phyloP scores from a whole-genome alignment of 2,888 invertebrate genomes.

The Spisula subtruncata region DNA sequence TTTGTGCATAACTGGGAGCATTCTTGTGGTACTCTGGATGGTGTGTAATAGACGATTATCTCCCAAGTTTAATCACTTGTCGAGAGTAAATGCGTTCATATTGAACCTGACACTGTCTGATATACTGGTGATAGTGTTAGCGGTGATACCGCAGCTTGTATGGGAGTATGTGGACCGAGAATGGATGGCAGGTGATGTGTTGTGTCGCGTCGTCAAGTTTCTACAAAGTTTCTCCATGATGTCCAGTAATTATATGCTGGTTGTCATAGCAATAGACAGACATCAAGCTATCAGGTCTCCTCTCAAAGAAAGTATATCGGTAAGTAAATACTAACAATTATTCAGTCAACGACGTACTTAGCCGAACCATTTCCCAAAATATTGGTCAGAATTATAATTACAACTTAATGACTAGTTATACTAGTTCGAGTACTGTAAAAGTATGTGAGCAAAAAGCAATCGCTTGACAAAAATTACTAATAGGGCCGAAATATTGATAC shows the following conservation, averaged over 20 bases:
- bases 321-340: constrained; percentile 70
- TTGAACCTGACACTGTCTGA: constrained; percentile 87
- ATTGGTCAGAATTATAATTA: no score
- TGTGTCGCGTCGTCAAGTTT: constrained; percentile 87
- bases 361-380: no score
- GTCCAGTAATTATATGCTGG: constrained; percentile 87
- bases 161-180: constrained; percentile 85
- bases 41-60: constrained; percentile 81
- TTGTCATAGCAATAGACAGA: constrained; percentile 87
- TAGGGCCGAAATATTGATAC: no score
- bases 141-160: constrained; percentile 85
- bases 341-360: no score
- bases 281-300: constrained; percentile 87
- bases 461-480: no score
- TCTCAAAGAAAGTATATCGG: constrained; percentile 83
- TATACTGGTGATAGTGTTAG: constrained; percentile 84
- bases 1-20: constrained; percentile 82
- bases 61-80: constrained; percentile 84
- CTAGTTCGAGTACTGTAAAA: no score
- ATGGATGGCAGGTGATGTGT: constrained; percentile 86
- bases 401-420: no score
- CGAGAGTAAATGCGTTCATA: constrained; percentile 86
- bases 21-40: constrained; percentile 85
- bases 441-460: no score
- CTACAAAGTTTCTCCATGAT: constrained; percentile 86